These are phyloP conservation scores for Stratiomys singularior DNA, from an alignment of 2,888 invertebrate genomes.

Conservation along the genomic window DNA sequence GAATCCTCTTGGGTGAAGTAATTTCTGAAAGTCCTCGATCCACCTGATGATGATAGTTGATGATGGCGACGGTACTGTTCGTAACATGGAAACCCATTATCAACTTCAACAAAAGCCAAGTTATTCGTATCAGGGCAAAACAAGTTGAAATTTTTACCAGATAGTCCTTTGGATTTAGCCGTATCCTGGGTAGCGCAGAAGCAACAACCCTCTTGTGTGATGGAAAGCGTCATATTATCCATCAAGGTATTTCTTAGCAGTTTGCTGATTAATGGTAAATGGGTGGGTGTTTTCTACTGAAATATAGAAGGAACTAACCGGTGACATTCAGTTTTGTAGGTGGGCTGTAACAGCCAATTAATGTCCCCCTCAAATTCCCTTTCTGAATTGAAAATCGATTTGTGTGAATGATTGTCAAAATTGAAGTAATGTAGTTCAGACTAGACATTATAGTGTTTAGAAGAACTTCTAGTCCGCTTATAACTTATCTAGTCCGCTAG, in stretches of 20 bases:
- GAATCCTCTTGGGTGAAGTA: conserved; percentile 10
- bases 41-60: neutral
- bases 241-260: too few species aligned
- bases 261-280: neutral
- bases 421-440: too few species aligned
- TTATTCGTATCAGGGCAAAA: neutral
- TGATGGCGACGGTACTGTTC: neutral
- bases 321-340: too few species aligned
- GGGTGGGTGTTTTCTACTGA: too few species aligned
- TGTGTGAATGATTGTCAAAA: too few species aligned
- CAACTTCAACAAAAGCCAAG: neutral
- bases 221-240: neutral
- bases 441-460: too few species aligned
- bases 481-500: too few species aligned
- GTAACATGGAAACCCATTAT: neutral
- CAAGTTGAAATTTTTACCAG: conserved; percentile 1
- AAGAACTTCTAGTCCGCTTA: too few species aligned
- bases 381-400: too few species aligned
- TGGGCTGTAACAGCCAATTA: too few species aligned
- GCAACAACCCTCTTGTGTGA: neutral
- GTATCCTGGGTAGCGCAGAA: neutral
- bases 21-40: conserved; percentile 13
- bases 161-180: neutral
- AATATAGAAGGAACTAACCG: too few species aligned
- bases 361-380: too few species aligned